Evolutionary conservation across 2,113 vertebrate genomes (phyloP).

Genomic region (Pipra filicauda): DNA sequence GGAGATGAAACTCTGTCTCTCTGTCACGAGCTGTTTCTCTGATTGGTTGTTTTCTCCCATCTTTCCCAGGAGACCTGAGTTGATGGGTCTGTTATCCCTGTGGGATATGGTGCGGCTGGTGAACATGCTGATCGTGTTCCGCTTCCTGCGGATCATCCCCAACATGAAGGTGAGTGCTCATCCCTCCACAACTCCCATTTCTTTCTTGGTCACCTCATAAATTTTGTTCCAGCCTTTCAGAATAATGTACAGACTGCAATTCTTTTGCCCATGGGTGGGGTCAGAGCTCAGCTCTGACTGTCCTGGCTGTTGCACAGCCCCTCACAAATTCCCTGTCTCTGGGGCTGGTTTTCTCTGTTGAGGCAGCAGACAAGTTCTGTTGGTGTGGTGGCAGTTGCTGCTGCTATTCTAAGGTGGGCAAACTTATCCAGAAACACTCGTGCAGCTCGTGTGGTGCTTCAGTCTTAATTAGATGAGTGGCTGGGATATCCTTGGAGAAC

Average conservation of each 20-base stretch:
- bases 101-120: conserved; percentile 91
- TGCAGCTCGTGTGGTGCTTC: not conserved
- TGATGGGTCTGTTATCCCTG: conserved; percentile 75
- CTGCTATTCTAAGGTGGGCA: not conserved
- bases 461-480: not conserved
- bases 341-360: not conserved
- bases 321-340: not conserved
- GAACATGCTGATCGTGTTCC: conserved; percentile 91
- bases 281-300: not conserved
- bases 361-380: not conserved
- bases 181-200: accelerated
- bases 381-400: not conserved
- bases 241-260: not conserved
- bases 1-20: not conserved
- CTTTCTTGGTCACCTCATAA: not conserved
- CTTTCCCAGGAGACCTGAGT: conserved; percentile 75
- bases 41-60: not conserved
- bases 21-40: not conserved
- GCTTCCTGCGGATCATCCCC: conserved; percentile 90
- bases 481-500: not conserved
- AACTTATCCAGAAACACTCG: not conserved
- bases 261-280: not conserved
- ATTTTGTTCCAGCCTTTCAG: not conserved
- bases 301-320: no score
- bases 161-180: conserved; percentile 82